Evolutionary conservation across 2,888 invertebrate genomes (phyloP).

Genomic region (Phragmatobia fuliginosa): DNA sequence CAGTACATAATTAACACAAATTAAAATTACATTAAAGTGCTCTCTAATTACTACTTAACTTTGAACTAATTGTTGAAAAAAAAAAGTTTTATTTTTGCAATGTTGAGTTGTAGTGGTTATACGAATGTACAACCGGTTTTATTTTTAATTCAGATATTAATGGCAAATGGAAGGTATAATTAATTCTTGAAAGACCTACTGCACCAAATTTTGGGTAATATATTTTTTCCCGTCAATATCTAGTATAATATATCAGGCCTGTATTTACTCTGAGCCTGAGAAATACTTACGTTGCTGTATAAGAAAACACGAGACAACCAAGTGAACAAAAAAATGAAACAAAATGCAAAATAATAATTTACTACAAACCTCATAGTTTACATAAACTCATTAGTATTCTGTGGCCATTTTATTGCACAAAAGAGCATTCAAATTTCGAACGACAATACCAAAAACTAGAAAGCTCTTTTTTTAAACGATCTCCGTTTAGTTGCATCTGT

Average conservation of each 20-base stretch:
- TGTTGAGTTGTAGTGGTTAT: not conserved
- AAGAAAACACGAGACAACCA: not conserved
- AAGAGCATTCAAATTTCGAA: conserved; percentile 39
- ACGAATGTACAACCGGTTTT: not conserved
- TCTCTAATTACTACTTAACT: not conserved
- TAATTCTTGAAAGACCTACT: not conserved
- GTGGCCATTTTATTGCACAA: conserved; percentile 29
- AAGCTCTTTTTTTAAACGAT: conserved; percentile 30
- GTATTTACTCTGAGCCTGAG: not conserved
- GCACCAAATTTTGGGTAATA: not conserved
- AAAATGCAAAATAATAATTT: not conserved
- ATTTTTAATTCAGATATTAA: not conserved
- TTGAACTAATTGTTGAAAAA: not conserved
- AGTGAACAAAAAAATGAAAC: not conserved
- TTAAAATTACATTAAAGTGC: not conserved
- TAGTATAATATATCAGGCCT: not conserved
- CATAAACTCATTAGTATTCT: conserved; percentile 31
- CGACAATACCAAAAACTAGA: conserved; percentile 29
- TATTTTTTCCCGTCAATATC: not conserved
- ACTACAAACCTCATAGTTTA: not conserved
- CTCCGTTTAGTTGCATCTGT: conserved; percentile 25
- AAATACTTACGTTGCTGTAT: too few species aligned
- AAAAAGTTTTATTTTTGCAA: too few species aligned
- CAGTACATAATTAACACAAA: not conserved
- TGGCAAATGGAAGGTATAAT: not conserved